These are phyloP conservation scores for Tinea pellionella DNA, from an alignment of 2,888 invertebrate species.

Conservation along the genomic window DNA sequence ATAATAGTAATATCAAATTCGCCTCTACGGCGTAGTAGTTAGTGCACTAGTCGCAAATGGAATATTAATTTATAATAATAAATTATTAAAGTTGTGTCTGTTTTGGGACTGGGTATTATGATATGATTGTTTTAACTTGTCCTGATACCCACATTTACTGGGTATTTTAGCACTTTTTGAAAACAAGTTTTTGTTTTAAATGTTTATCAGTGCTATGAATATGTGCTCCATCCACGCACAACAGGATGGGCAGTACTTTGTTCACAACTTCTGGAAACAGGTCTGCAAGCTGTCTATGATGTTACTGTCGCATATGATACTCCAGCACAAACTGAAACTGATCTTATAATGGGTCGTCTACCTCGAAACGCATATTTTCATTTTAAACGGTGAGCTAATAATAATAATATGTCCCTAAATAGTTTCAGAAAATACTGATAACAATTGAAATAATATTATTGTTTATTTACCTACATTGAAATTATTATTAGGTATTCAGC, in stretches of 20 bases:
- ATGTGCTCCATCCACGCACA: slow-evolving; percentile 87
- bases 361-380: slow-evolving; percentile 83
- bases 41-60: too few relatives aligned
- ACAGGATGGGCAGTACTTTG: slow-evolving; percentile 80
- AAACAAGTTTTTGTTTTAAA: too few relatives aligned
- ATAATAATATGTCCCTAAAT: too few relatives aligned
- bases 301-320: slow-evolving; percentile 87
- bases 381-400: slow-evolving; percentile 69
- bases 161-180: too few relatives aligned
- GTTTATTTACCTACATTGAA: too few relatives aligned
- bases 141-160: too few relatives aligned
- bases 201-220: slow-evolving; percentile 67
- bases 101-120: too few relatives aligned
- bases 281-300: slow-evolving; percentile 84
- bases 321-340: slow-evolving; percentile 80
- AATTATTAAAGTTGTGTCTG: too few relatives aligned
- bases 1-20: too few relatives aligned
- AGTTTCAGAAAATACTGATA: background rate
- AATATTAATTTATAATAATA: too few relatives aligned
- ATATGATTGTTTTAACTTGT: too few relatives aligned
- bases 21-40: too few relatives aligned
- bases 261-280: slow-evolving; percentile 66
- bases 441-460: background rate
- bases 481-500: slow-evolving; percentile 65
- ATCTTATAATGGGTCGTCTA: slow-evolving; percentile 75